Conservation (phyloP, 2,888 invertebrate genomes). For the Parasteatoda lunata region DNA sequence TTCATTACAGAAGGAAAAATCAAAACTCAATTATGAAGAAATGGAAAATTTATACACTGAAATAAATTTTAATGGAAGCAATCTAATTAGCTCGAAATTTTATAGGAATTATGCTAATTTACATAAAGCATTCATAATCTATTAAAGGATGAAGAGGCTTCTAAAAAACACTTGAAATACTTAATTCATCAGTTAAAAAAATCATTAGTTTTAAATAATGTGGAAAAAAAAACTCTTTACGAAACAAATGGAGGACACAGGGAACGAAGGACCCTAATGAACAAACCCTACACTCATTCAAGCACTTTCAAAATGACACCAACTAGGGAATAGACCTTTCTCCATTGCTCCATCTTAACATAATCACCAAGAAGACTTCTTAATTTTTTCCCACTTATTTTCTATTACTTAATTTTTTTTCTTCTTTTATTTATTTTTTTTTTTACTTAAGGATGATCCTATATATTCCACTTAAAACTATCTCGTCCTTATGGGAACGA, state of each 20-base stretch:
- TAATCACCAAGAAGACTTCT: constrained; percentile 64
- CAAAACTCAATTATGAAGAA: no score
- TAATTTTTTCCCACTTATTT: constrained; percentile 45
- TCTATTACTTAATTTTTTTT: constrained; percentile 9
- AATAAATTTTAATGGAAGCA: no score
- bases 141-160: neutral
- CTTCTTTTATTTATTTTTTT: neutral
- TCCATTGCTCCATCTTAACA: constrained; percentile 59
- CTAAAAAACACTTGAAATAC: neutral
- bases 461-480: constrained; percentile 57
- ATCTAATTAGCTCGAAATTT: no score
- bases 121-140: neutral
- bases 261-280: constrained; percentile 64
- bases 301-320: constrained; percentile 41
- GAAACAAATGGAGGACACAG: constrained; percentile 63
- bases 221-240: constrained; percentile 15
- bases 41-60: no score
- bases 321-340: constrained; percentile 19
- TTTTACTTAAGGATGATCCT: neutral
- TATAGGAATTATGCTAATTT: neutral
- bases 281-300: constrained; percentile 48
- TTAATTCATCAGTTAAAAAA: neutral
- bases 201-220: constrained; percentile 5
- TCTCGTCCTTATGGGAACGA: constrained; percentile 62
- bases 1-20: no score